Conservation (phyloP, 2,113 vertebrate species). For the Podarcis raffonei region DNA sequence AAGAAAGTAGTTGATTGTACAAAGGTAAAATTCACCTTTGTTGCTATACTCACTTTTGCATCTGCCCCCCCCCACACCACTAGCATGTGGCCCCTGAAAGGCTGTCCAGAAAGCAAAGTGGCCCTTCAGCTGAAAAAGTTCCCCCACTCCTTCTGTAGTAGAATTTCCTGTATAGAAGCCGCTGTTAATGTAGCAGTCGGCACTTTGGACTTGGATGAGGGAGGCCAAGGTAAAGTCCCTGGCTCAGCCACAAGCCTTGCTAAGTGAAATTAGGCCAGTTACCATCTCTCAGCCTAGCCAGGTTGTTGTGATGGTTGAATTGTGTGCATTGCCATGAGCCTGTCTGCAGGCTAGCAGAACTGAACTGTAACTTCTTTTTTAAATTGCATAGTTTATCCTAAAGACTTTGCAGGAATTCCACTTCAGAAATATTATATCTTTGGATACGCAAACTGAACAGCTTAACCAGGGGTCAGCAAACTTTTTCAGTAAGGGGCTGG, state of each 20-base stretch:
- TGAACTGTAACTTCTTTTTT: background rate
- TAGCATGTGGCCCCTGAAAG: too few species aligned
- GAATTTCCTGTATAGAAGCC: background rate
- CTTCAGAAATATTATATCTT: background rate
- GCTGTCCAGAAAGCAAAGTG: too few species aligned
- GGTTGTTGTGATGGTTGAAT: background rate
- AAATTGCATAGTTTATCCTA: background rate
- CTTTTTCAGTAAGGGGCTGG: too few species aligned
- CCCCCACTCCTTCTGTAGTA: too few species aligned
- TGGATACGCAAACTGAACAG: background rate
- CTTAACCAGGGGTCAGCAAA: too few species aligned
- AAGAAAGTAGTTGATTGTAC: too few species aligned
- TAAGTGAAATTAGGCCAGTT: background rate
- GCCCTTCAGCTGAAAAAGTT: too few species aligned
- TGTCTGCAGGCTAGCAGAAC: too few species aligned
- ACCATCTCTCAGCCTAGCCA: background rate
- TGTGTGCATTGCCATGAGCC: background rate
- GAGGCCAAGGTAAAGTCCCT: background rate
- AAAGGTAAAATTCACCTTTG: too few species aligned
- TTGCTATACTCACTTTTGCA: too few species aligned
- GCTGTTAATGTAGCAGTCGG: too few species aligned
- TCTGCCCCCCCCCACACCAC: too few species aligned
- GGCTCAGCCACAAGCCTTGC: background rate
- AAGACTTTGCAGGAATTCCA: background rate
- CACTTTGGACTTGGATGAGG: background rate